Evolutionary conservation across 2,888 invertebrate species (phyloP).

Genomic region (Drosophila gaucha): DNA sequence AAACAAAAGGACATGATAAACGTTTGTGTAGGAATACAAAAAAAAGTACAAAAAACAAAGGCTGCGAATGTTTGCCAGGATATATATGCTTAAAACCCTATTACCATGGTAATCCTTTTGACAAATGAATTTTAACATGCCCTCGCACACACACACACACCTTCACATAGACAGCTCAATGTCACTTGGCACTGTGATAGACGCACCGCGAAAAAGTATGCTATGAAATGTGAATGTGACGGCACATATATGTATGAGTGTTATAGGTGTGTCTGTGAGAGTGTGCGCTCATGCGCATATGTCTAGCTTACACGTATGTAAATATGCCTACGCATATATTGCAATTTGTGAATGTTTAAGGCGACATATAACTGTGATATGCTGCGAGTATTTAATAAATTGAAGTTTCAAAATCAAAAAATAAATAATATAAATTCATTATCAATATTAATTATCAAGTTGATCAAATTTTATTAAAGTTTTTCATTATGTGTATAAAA

Average conservation of each 20-base stretch:
- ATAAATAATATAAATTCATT: too few relatives aligned
- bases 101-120: conserved; percentile 80
- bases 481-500: too few relatives aligned
- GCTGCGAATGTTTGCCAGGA: conserved; percentile 57
- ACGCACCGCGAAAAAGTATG: conserved; percentile 66
- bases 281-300: conserved; percentile 25
- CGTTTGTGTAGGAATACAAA: conserved; percentile 24
- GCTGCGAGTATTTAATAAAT: too few relatives aligned
- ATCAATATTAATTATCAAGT: too few relatives aligned
- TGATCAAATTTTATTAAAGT: too few relatives aligned
- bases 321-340: conserved; percentile 1
- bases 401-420: too few relatives aligned
- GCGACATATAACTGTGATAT: neutral
- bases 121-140: conserved; percentile 78
- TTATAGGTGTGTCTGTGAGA: conserved; percentile 1
- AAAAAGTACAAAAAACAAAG: conserved; percentile 17
- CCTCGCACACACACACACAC: conserved; percentile 42
- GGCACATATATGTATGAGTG: conserved; percentile 8
- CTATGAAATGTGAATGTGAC: conserved; percentile 61
- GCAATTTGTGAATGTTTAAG: neutral
- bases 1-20: conserved; percentile 53
- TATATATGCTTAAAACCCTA: conserved; percentile 71
- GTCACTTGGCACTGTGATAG: conserved; percentile 33
- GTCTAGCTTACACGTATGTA: conserved; percentile 18
- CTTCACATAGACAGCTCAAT: conserved; percentile 45